Evolutionary conservation across 2,888 invertebrate species (phyloP).

Genomic region (Ochropacha duplaris): DNA sequence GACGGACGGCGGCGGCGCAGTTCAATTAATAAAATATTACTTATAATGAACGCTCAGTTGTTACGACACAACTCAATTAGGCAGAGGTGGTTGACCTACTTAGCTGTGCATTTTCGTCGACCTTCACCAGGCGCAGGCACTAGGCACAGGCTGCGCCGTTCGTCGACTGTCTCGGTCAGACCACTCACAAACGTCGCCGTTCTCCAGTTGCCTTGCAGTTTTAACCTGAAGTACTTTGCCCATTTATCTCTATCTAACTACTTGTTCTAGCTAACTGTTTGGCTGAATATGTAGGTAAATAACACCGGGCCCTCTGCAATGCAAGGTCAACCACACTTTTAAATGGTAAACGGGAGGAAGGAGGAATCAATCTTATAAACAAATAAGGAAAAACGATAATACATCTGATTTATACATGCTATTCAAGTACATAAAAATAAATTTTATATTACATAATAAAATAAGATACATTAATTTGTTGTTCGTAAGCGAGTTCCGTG

Average conservation of each 20-base stretch:
- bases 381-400: background rate
- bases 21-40: too few relatives aligned
- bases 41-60: background rate
- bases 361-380: background rate
- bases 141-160: background rate
- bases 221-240: background rate
- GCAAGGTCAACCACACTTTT: background rate
- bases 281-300: background rate
- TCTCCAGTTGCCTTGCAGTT: background rate
- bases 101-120: slow-evolving; percentile 58
- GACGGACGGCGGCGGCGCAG: too few relatives aligned
- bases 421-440: background rate
- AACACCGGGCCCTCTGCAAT: background rate
- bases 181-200: background rate
- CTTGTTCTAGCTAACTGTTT: background rate
- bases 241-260: background rate
- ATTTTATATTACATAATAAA: background rate
- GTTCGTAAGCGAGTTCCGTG: background rate
- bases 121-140: slow-evolving; percentile 39
- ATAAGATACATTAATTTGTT: background rate
- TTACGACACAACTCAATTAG: slow-evolving; percentile 26
- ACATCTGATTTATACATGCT: background rate
- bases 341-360: background rate
- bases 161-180: background rate
- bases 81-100: slow-evolving; percentile 49